phyloP scores from a whole-genome alignment of 2,888 invertebrate genomes.

The Coenonympha arcania region DNA sequence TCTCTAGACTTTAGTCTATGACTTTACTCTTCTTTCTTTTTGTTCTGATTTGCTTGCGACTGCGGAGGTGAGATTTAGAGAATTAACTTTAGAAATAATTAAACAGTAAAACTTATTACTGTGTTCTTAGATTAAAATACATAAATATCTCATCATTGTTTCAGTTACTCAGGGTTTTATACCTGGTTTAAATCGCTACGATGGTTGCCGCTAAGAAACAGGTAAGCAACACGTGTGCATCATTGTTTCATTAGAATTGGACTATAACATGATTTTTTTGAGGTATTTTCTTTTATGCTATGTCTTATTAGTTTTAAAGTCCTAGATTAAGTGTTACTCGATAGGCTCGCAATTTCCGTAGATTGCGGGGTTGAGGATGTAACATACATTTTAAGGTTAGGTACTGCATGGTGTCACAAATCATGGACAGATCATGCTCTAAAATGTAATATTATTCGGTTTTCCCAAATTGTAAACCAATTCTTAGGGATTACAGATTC shows the following conservation, averaged over 20 bases:
- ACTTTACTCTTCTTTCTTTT: background rate
- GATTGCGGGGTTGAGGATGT: conserved; percentile 63
- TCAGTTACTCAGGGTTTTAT: conserved; percentile 35
- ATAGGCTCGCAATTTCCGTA: conserved; percentile 62
- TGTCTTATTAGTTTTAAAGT: conserved; percentile 36
- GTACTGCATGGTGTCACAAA: too few species aligned
- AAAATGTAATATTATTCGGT: too few species aligned
- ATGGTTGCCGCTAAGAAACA: conserved; percentile 94
- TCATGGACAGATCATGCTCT: too few species aligned
- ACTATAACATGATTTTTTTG: conserved; percentile 48
- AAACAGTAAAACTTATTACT: background rate
- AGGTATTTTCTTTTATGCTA: conserved; percentile 31
- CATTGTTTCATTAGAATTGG: conserved; percentile 31
- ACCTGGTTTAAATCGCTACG: conserved; percentile 31
- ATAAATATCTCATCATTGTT: conserved; percentile 12
- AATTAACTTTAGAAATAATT: too few species aligned
- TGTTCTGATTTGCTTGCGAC: background rate
- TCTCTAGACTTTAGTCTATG: too few species aligned
- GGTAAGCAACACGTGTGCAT: conserved; percentile 68
- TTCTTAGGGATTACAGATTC: too few species aligned
- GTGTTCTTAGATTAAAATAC: background rate
- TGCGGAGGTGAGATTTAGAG: background rate
- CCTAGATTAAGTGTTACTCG: conserved; percentile 55
- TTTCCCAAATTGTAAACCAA: too few species aligned
- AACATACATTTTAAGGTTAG: conserved; percentile 41